These are phyloP conservation scores for Pterophyllum scalare DNA, from an alignment of 2,113 vertebrate genomes.

Conservation along the genomic window DNA sequence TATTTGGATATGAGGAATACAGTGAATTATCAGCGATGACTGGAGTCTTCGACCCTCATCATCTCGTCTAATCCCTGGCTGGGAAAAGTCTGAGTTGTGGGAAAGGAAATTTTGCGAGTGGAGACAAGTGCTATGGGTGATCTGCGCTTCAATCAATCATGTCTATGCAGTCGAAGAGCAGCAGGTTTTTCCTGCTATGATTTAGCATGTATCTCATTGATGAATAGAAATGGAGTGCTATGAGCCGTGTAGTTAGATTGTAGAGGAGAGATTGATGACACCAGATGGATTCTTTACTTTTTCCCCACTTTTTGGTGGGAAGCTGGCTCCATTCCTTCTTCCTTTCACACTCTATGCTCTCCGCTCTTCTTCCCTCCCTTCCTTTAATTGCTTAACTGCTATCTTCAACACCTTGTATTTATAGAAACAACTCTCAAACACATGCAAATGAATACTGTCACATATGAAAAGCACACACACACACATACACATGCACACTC, in stretches of 20 bases:
- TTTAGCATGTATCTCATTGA: constrained; percentile 53
- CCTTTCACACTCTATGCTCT: constrained; percentile 14
- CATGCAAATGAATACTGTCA: constrained; percentile 54
- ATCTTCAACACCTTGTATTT: constrained; percentile 77
- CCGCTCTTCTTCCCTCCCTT: constrained; percentile 26
- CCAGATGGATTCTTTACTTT: constrained; percentile 40
- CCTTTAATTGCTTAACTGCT: constrained; percentile 51
- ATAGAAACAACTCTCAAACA: constrained; percentile 69
- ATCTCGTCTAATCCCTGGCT: constrained; percentile 50
- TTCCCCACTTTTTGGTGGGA: constrained; percentile 16
- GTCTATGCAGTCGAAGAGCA: constrained; percentile 15
- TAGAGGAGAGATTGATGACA: constrained; percentile 59
- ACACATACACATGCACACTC: not conserved
- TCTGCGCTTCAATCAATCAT: constrained; percentile 58
- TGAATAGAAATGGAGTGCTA: constrained; percentile 48
- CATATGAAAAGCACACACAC: constrained; percentile 5
- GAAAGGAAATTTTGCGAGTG: constrained; percentile 44
- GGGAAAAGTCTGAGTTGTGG: constrained; percentile 31
- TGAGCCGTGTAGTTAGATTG: constrained; percentile 47
- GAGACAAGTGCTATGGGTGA: constrained; percentile 34
- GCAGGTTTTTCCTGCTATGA: constrained; percentile 46
- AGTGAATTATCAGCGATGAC: constrained; percentile 52
- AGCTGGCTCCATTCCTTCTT: constrained; percentile 26
- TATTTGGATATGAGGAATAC: constrained; percentile 61
- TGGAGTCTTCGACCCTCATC: constrained; percentile 55